These are phyloP conservation scores for Eulemur coronatus DNA, from an alignment of 2,797 vertebrate genomes.

Conservation along the genomic window DNA sequence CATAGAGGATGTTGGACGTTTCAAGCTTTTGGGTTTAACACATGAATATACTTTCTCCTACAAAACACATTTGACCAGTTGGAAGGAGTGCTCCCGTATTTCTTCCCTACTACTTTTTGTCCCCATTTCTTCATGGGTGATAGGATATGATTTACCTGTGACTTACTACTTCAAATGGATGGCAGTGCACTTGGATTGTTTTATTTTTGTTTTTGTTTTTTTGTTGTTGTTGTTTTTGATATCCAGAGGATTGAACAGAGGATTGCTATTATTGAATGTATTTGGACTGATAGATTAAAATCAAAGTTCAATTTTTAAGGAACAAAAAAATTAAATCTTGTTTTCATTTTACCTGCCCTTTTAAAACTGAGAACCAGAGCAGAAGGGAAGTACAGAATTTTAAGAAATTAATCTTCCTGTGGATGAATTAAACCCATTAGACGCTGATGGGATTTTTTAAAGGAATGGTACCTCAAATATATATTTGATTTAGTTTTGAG, in stretches of 20 bases:
- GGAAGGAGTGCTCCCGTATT: background rate
- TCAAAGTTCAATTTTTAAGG: constrained; percentile 57
- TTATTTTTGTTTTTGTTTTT: background rate
- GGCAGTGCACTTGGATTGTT: constrained; percentile 10
- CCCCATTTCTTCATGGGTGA: background rate
- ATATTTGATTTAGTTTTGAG: constrained; percentile 54
- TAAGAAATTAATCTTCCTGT: constrained; percentile 40
- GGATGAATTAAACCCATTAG: constrained; percentile 34
- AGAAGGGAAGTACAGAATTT: background rate
- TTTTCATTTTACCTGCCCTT: constrained; percentile 50
- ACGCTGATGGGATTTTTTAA: background rate
- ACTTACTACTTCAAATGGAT: constrained; percentile 45
- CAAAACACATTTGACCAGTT: background rate
- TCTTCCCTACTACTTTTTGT: background rate
- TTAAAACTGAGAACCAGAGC: background rate
- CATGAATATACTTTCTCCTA: constrained; percentile 57
- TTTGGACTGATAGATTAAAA: constrained; percentile 61
- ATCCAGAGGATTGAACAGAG: constrained; percentile 54
- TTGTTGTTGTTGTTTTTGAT: background rate
- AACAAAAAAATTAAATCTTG: constrained; percentile 20
- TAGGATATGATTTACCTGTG: constrained; percentile 42
- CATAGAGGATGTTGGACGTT: constrained; percentile 43
- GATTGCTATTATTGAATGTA: constrained; percentile 6
- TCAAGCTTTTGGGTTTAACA: constrained; percentile 58
- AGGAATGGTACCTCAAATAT: constrained; percentile 58